These are phyloP conservation scores for Xenopus borealis DNA, from an alignment of 2,113 vertebrate genomes.

Conservation along the genomic window DNA sequence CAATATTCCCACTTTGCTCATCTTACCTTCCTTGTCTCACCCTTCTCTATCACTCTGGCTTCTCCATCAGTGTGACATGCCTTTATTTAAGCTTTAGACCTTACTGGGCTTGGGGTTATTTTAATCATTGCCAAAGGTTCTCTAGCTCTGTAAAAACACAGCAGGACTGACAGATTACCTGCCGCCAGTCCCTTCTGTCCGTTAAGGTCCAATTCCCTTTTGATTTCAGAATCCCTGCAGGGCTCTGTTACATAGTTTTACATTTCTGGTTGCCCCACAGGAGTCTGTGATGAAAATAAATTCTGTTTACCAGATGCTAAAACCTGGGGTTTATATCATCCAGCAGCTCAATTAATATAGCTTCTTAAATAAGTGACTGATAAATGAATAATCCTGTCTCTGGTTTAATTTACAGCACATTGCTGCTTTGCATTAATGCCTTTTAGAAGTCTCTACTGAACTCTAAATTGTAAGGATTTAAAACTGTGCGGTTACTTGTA, in stretches of 20 bases:
- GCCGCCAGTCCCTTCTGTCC: not conserved
- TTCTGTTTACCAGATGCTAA: slow-evolving; percentile 13
- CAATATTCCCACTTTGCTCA: not conserved
- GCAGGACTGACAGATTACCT: not conserved
- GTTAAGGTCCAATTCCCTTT: not conserved
- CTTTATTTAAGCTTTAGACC: not conserved
- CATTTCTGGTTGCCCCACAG: not conserved
- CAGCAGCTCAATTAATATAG: slow-evolving; percentile 29
- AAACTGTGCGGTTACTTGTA: not conserved
- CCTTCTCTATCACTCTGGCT: not conserved
- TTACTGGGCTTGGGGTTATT: not conserved
- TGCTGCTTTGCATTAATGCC: not conserved
- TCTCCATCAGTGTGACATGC: not conserved
- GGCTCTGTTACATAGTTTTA: not conserved
- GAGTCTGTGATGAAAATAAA: not conserved
- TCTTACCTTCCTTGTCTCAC: not conserved
- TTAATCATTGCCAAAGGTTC: not conserved
- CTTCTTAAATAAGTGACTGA: slow-evolving; percentile 40
- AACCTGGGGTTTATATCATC: slow-evolving; percentile 31
- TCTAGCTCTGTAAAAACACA: not conserved
- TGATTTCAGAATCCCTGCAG: not conserved
- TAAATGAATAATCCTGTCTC: not conserved
- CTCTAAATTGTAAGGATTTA: not conserved
- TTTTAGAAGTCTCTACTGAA: not conserved
- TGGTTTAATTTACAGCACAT: fast-evolving